Percentiles rank a stretch among this genome's conserved stretches.
Conservation (phyloP, 2,888 invertebrate genomes). For the Ochlodes sylvanus region DNA sequence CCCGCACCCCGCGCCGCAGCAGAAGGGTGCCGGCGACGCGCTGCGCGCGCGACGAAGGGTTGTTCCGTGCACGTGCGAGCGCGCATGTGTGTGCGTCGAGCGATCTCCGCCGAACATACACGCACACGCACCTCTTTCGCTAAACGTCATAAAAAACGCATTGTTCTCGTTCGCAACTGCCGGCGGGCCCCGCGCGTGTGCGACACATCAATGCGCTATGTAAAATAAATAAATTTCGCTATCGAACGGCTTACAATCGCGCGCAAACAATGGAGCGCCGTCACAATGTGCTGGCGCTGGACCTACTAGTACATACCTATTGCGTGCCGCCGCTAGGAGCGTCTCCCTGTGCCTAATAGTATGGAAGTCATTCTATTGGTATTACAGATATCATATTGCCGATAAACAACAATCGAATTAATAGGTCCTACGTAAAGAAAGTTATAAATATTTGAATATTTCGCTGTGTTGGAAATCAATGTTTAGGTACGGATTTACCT, state of each 20-base stretch:
- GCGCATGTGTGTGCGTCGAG: constrained; percentile 39
- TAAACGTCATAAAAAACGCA: constrained; percentile 42
- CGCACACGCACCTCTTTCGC: constrained; percentile 34
- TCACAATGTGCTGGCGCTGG: background rate
- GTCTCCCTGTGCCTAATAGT: too few relatives aligned
- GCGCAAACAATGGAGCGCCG: constrained; percentile 8
- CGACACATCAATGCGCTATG: constrained; percentile 24
- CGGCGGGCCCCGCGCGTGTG: constrained; percentile 24
- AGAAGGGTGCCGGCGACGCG: constrained; percentile 39
- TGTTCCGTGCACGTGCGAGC: constrained; percentile 31
- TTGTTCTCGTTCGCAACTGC: constrained; percentile 44
- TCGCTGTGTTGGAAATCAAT: too few relatives aligned
- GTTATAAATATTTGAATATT: too few relatives aligned
- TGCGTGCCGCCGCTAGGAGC: too few relatives aligned
- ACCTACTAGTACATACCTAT: background rate
- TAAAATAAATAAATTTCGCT: constrained; percentile 26
- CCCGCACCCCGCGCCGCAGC: constrained; percentile 7
- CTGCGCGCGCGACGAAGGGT: constrained; percentile 38
- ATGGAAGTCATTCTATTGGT: too few relatives aligned
- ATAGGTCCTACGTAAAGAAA: too few relatives aligned
- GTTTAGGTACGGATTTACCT: too few relatives aligned
- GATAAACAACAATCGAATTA: too few relatives aligned
- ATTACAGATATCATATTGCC: too few relatives aligned
- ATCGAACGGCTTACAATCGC: constrained; percentile 16
- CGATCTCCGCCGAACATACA: constrained; percentile 4